Evolutionary conservation across 2,888 invertebrate genomes (phyloP).

Genomic region (Eugnorisma glareosa): DNA sequence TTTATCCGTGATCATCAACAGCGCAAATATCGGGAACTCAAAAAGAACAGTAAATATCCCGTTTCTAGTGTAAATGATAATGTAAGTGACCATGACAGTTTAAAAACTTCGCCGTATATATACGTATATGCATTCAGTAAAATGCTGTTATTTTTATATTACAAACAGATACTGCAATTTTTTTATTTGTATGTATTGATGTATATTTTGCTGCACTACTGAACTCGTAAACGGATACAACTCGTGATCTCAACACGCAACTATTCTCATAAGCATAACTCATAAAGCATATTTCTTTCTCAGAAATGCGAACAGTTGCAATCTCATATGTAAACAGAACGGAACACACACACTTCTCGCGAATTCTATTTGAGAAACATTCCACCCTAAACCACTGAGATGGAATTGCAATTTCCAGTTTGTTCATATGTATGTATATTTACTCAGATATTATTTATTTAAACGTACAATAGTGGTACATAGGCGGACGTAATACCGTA

Average conservation of each 20-base stretch:
- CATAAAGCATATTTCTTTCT: conserved; percentile 13
- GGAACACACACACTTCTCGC: conserved; percentile 19
- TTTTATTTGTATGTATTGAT: not conserved
- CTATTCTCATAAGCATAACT: conserved; percentile 40
- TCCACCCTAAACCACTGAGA: conserved; percentile 3
- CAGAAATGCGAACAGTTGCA: conserved; percentile 12
- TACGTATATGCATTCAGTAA: too few species aligned
- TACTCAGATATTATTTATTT: too few species aligned
- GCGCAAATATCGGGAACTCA: too few species aligned
- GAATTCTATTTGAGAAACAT: conserved; percentile 31
- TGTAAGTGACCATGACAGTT: too few species aligned
- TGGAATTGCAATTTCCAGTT: conserved; percentile 42
- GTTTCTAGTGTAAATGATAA: too few species aligned
- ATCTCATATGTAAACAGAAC: conserved; percentile 25
- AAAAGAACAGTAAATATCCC: too few species aligned
- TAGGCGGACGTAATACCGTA: too few species aligned
- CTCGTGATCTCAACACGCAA: conserved; percentile 24
- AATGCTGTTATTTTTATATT: too few species aligned
- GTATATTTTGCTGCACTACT: not conserved
- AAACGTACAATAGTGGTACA: too few species aligned
- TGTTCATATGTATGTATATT: not conserved
- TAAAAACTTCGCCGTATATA: too few species aligned
- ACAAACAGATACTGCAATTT: too few species aligned
- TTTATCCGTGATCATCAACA: too few species aligned
- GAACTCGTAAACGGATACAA: conserved; percentile 4